phyloP scores from a whole-genome alignment of 2,113 vertebrate genomes.

The Chionodraco myersi region DNA sequence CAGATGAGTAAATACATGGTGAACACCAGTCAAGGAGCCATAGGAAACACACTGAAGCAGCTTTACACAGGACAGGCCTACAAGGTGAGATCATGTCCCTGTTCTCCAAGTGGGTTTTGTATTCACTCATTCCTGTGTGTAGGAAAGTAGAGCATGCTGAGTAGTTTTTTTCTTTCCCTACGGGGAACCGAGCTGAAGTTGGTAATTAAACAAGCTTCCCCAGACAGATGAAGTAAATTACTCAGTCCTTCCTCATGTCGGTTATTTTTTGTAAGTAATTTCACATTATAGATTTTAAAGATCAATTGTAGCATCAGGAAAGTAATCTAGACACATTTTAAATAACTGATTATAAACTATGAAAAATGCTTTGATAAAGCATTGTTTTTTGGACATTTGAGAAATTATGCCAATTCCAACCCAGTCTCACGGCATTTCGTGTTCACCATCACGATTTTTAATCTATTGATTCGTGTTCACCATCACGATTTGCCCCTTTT shows the following conservation, averaged over 20 bases:
- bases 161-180: neutral
- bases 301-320: neutral
- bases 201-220: neutral
- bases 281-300: no score
- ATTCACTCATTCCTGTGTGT: neutral
- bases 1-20: conserved; percentile 83
- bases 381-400: neutral
- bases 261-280: neutral
- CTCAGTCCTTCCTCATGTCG: neutral
- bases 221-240: neutral
- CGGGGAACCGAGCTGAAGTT: conserved; percentile 28
- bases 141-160: neutral
- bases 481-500: no score
- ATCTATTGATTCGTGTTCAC: no score
- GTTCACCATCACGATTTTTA: no score
- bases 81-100: conserved; percentile 77
- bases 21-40: conserved; percentile 84
- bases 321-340: neutral
- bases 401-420: neutral
- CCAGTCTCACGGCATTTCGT: no score
- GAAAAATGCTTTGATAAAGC: neutral
- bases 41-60: conserved; percentile 87
- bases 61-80: conserved; percentile 82
- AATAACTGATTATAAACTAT: neutral
- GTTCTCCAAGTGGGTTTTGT: neutral